Evolutionary conservation across 2,888 invertebrate species (phyloP).

Genomic region (Himalopsyche kuldschensis): DNA sequence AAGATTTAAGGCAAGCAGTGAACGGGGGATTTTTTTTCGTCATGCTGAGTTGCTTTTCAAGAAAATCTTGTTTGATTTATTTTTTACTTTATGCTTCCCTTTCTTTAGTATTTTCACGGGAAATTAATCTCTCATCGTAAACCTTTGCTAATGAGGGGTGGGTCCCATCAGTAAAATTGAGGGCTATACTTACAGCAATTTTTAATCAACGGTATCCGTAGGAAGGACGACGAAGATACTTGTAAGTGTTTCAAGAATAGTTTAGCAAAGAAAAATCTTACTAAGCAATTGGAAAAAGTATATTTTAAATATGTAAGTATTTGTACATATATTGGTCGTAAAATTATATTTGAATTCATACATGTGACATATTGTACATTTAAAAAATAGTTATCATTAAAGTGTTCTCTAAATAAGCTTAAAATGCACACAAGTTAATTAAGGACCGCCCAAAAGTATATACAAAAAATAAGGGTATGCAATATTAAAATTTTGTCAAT

Average conservation of each 20-base stretch:
- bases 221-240: not conserved
- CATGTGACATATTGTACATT: too few species aligned
- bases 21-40: not conserved
- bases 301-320: too few species aligned
- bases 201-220: not conserved
- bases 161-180: not conserved
- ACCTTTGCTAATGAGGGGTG: slow-evolving; percentile 35
- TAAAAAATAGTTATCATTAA: too few species aligned
- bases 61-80: slow-evolving; percentile 7
- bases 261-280: too few species aligned
- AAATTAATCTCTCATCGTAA: slow-evolving; percentile 38
- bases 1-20: not conserved
- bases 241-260: not conserved
- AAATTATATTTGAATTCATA: too few species aligned
- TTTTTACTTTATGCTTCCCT: slow-evolving; percentile 21
- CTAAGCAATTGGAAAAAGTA: too few species aligned
- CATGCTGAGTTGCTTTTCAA: not conserved
- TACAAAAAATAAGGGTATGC: too few species aligned
- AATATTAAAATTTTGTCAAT: too few species aligned
- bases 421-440: too few species aligned
- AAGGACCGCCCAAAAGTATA: too few species aligned
- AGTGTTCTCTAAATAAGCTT: too few species aligned
- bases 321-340: too few species aligned
- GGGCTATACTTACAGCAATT: not conserved
- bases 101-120: slow-evolving; percentile 35